These are phyloP conservation scores for Microcebus lehilahytsara DNA, from an alignment of 2,113 vertebrate species.

Conservation along the genomic window DNA sequence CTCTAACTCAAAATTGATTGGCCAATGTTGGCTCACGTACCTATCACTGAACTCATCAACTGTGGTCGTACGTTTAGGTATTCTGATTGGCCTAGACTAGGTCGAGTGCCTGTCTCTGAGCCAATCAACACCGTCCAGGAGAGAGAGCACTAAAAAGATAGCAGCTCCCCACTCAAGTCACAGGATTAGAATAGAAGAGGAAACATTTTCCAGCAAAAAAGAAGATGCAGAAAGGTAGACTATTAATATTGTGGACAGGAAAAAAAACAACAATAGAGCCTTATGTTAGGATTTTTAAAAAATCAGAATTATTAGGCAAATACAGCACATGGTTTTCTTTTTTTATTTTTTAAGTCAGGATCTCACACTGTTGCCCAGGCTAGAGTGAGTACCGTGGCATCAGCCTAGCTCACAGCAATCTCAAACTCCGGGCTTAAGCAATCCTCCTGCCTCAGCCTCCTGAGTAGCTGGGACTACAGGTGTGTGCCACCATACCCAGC, in stretches of 20 bases:
- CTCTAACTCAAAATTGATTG: conserved; percentile 19
- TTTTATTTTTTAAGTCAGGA: no score
- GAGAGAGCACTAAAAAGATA: not conserved
- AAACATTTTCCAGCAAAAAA: not conserved
- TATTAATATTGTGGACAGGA: not conserved
- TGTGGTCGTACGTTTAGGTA: not conserved
- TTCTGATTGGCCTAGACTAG: not conserved
- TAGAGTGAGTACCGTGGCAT: no score
- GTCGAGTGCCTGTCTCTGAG: not conserved
- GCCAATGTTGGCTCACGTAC: not conserved
- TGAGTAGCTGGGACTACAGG: no score
- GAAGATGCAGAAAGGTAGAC: not conserved
- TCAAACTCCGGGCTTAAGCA: no score
- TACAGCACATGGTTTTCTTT: not conserved
- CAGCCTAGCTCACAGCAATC: no score
- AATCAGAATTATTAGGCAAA: conserved; percentile 21
- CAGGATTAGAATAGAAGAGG: not conserved
- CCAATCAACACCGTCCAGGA: not conserved
- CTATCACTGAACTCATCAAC: not conserved
- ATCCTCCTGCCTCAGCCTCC: no score
- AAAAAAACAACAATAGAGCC: not conserved
- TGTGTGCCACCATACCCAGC: no score
- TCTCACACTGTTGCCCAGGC: no score
- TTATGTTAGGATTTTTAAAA: not conserved
- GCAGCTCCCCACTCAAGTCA: not conserved